Evolutionary conservation across 2,113 vertebrate species (phyloP), one percentile per base, ranked within the genome.

Genomic region (Rhinolophus ferrumequinum): DNA sequence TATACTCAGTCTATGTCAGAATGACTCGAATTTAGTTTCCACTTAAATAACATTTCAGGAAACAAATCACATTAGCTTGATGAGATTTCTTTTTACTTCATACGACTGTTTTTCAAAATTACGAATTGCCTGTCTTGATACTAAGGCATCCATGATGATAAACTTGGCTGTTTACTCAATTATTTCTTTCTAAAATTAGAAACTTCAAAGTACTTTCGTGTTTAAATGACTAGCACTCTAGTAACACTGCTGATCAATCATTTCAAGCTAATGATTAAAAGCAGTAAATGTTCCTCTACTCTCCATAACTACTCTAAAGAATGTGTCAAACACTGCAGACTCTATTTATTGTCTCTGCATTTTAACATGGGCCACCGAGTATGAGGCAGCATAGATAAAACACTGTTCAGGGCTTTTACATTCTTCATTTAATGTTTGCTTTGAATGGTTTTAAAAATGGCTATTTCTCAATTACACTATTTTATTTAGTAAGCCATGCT

Each of bases 111-210:
- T 96, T 94, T 96, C 97, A 97, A 93, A 96, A 93, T 97, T 96
- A 97, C 18, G 0, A 75, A 97, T 96, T 93, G 93, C 94, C 80
- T 89, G 79, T 93, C 94, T 85, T 93, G 83, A 96, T 70, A 85
- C 70, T 87, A 90, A 93, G 69, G 66, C 89, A 92, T 94, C 87
- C 60, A 84, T 19, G 38, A 93, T 96, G 96, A 97, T 98, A 96
- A 98, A 96, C 88, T 83, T 96, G n/a, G 58, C 75, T 96, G 93
- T 97, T 97, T 96, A 97, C 86, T 93, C 83, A 90, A 95, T 97
- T 97, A 93, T 95, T 97, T 93, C 56, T 94, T 97, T 95, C 95
- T 93, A 97, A 97, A 97, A 80, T 98, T 96, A 97, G 95, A 93
- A 96, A 92, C 92, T 72, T 90, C 75, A 54, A 58, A 97, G 86